phyloP scores from a whole-genome alignment of 2,113 vertebrate genomes.

The Actinemys pallida region DNA sequence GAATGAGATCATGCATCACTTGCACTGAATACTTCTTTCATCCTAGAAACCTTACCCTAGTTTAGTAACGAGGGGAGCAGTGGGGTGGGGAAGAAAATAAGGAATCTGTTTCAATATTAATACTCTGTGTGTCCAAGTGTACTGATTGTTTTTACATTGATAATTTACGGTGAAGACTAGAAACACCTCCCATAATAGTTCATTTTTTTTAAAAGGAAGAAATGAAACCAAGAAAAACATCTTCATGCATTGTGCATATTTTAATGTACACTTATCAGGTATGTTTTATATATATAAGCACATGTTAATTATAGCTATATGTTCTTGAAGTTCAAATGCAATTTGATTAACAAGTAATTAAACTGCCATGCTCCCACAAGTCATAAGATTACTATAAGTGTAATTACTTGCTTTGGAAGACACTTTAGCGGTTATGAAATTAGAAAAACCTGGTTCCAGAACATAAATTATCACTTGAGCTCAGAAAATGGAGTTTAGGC shows the following conservation, averaged over 20 bases:
- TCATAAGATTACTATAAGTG: background rate
- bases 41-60: constrained; percentile 17
- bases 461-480: background rate
- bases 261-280: background rate
- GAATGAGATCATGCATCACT: constrained; percentile 34
- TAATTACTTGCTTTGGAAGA: background rate
- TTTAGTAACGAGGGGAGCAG: constrained; percentile 72
- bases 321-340: background rate
- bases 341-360: background rate
- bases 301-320: background rate
- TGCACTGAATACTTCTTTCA: constrained; percentile 72
- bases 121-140: background rate
- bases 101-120: constrained; percentile 64
- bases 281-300: background rate
- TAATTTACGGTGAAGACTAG: background rate
- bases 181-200: background rate
- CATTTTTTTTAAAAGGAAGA: background rate
- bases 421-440: background rate
- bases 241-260: background rate
- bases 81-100: background rate
- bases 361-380: background rate
- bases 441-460: background rate
- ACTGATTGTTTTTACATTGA: background rate
- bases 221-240: background rate
- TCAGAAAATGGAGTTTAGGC: background rate